Base-by-base conservation (phyloP, 2,113 vertebrate species). In the Crotalus helleri region DNA sequence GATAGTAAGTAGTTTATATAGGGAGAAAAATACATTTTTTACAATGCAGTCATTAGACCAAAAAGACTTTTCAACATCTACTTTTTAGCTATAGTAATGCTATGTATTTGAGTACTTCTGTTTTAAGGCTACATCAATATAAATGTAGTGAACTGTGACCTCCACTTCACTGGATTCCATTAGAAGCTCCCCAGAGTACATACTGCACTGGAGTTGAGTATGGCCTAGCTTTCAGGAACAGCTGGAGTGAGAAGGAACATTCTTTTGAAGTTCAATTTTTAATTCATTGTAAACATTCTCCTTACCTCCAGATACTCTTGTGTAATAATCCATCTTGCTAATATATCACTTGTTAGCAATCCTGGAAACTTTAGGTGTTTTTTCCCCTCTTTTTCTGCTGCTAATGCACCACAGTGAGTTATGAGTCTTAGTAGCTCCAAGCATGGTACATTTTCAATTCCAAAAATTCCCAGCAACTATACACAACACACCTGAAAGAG, bases 231-330 rank as follows among this genome's bases (percentile, higher is more conserved):
- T 96, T 96, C 93, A 96, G 89, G 92, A 26, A 96, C 54, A 92
- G 93, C 58, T 91, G 94, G 93, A 93, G 88, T 69, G 81, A 93
- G 88, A 88, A 55, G 26, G 0, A 0, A 19, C 0, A 0, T 49
- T 87, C 92, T 93, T 33, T 55, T 90, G 88, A 89, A 90, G 51
- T 57, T 96, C 93, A 92, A 94, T 96, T 94, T 97, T 97, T 96
- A 88, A 96, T 95, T 92, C 87, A 85, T 89, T 91, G 74, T 96
- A 93, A 97, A 96, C 91, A 94, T 92, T 94, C 90, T 1, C 7
- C 90, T 90, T 8, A 44, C 90, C 9, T 57, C 11, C 9, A 0
- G 0, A 90, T 86, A 89, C 12, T 59, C 69, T 0, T 0, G 2
- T 61, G 19, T 0, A 0, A 94, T 58, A 87, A 53, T 39, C n/a